Evolutionary conservation across 2,797 vertebrate species (phyloP), one percentile per base, ranked within the genome.

Genomic region (Hyperoplus lanceolatus): DNA sequence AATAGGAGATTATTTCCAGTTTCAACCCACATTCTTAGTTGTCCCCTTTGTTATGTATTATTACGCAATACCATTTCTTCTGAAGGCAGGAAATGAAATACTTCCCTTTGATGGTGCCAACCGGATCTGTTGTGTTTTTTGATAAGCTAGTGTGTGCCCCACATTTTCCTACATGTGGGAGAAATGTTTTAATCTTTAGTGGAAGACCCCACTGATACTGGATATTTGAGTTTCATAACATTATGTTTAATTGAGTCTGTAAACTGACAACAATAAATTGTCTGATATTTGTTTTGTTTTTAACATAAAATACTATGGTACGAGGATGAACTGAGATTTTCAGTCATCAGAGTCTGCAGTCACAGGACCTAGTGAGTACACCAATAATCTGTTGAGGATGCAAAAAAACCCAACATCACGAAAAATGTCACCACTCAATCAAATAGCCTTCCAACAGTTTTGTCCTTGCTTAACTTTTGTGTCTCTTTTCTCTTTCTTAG

Each of bases 401-500:
- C 55, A 77, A 38, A 9, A 38, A 36, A 18, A 72, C 59, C 53
- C 53, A 38, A 56, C 39, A 29, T 29, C 29, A 3, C 3, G 29
- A 29, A 29, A 21, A 38, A 0, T 42, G 8, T 58, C 41, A 54
- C 67, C 2, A 21, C 29, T 75, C 14, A 48, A 53, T 63, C 54
- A 18, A 58, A 72, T 59, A 0, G 3, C 5, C 45, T 48, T 60
- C 70, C 12, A 18, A 60, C 18, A 58, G 12, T 67, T 69, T 75
- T 72, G 43, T 73, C 66, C 77, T 78, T 72, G 57, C 29, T 42
- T 84, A 70, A 53, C 53, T 83, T 62, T 46, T 67, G 54, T 77
- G 48, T 21, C 45, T 57, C 51, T 68, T 61, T 5, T 79, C 29
- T 66, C 53, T 59, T 29, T 63, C 60, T 29, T 75, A 96, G 90